Percentiles rank a stretch among this genome's conserved stretches.
Conservation (phyloP, 2,888 invertebrate species). For the Meganola albula region DNA sequence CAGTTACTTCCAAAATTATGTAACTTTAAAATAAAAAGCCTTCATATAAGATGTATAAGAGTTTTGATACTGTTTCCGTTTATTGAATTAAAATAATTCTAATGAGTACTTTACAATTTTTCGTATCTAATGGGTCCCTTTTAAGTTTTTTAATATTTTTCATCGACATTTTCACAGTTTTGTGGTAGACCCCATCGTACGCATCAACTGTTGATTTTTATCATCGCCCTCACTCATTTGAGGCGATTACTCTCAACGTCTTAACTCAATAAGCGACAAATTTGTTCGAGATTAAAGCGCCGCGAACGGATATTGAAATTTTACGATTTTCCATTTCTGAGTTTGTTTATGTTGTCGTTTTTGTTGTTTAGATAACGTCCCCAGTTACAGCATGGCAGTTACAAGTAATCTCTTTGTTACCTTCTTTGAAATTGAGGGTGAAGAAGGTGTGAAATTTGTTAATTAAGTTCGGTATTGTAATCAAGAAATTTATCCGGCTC, state of each 20-base stretch:
- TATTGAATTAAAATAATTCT: too few relatives aligned
- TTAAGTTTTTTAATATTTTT: slow-evolving; percentile 24
- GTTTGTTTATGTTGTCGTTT: slow-evolving; percentile 37
- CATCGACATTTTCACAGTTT: too few relatives aligned
- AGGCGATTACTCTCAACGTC: slow-evolving; percentile 23
- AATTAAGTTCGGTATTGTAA: too few relatives aligned
- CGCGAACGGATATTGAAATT: slow-evolving; percentile 53
- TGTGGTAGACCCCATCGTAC: too few relatives aligned
- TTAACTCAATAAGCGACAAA: slow-evolving; percentile 44
- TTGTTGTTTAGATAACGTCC: slow-evolving; percentile 30
- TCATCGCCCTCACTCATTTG: slow-evolving; percentile 32
- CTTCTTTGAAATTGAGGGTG: slow-evolving; percentile 17
- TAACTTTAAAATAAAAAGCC: too few relatives aligned
- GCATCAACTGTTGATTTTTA: slow-evolving; percentile 37
- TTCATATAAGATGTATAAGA: too few relatives aligned
- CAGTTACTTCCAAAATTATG: too few relatives aligned
- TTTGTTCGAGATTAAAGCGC: slow-evolving; percentile 48
- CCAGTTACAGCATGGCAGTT: slow-evolving; percentile 29
- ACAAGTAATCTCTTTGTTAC: slow-evolving; percentile 31
- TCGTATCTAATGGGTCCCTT: too few relatives aligned
- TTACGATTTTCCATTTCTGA: slow-evolving; percentile 41
- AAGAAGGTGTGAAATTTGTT: too few relatives aligned
- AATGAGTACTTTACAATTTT: too few relatives aligned
- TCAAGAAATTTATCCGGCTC: too few relatives aligned
- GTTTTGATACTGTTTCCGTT: too few relatives aligned